Evolutionary conservation across 1,140 invertebrate genomes (phyloP), one percentile per base, ranked within the genome.

Genomic region (Proales similis): DNA sequence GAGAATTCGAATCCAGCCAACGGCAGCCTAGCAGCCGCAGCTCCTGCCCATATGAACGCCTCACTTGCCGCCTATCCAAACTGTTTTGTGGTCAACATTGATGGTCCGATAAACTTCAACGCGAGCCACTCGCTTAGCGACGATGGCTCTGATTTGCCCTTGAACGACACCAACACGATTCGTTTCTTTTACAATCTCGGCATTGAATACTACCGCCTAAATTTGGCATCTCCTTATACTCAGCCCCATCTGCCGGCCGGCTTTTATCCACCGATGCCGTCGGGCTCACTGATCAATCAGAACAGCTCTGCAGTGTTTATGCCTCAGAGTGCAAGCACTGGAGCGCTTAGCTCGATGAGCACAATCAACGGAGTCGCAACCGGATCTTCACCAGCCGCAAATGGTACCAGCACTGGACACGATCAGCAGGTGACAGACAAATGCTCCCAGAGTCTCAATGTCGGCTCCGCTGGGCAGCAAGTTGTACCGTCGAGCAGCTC

Each of bases 171-270:
- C 3, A 57, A 57, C 22, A 57, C 51, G 45, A 29, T 57, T 30
- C 29, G 51, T 42, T 57, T 57, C 32, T 57, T 57, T 39, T 57
- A 57, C 24, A 57, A 57, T 42, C 32, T 57, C 22, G 51, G 51
- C 27, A 57, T 57, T 42, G 51, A 57, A 42, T 43, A 43, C 5
- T 43, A 5, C 22, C n/a, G n/a, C 4, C 22, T n/a, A n/a, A 43
- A 43, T 36, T 9, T 36, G 9, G 33, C 33, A 9, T 9, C 33
- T 9, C 33, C 33, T 9, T 36, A 36, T 14, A 36, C 9, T 36
- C 33, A 9, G 14, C 33, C 33, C 9, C 9, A 36, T 9, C n/a
- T 36, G 22, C n/a, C n/a, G n/a, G n/a, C 4, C 5, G n/a, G 4
- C 39, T 43, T 5, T 43, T n/a, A 4, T 43, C 4, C 39, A 43